Percentiles rank a stretch among this genome's conserved stretches.
Conservation (phyloP, 92 coral and sea anemone genomes). For the Heteractis magnifica region DNA sequence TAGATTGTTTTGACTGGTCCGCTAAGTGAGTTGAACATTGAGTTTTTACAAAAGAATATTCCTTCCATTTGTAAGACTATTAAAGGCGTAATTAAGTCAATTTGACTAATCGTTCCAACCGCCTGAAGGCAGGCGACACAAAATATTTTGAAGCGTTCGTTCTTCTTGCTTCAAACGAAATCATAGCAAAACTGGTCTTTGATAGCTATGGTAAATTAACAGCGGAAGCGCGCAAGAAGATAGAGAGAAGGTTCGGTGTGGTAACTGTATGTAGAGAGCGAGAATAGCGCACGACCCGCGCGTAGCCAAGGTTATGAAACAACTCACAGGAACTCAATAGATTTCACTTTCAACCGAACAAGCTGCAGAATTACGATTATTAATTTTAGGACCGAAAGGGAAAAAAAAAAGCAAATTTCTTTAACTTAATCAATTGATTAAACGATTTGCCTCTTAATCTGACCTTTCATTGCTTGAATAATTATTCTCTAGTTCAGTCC, state of each 20-base stretch:
- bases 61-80: constrained; percentile 14
- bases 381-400: not conserved
- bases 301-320: not conserved
- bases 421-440: constrained; percentile 6
- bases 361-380: not conserved
- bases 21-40: constrained; percentile 8
- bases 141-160: constrained; percentile 19
- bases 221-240: constrained; percentile 5
- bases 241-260: not conserved
- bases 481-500: not conserved
- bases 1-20: constrained; percentile 12
- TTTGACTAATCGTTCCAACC: constrained; percentile 14
- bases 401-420: not conserved
- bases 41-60: constrained; percentile 11
- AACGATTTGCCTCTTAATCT: too few species aligned
- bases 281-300: not conserved
- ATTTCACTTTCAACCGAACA: not conserved
- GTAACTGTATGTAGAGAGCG: not conserved
- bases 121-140: not conserved
- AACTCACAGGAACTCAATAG: not conserved
- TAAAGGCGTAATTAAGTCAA: constrained; percentile 10
- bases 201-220: constrained; percentile 20
- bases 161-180: not conserved
- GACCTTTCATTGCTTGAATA: too few species aligned
- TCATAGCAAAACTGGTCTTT: not conserved